phyloP scores from a whole-genome alignment of 1,140 invertebrate genomes.

The Drosophila seguyi region DNA sequence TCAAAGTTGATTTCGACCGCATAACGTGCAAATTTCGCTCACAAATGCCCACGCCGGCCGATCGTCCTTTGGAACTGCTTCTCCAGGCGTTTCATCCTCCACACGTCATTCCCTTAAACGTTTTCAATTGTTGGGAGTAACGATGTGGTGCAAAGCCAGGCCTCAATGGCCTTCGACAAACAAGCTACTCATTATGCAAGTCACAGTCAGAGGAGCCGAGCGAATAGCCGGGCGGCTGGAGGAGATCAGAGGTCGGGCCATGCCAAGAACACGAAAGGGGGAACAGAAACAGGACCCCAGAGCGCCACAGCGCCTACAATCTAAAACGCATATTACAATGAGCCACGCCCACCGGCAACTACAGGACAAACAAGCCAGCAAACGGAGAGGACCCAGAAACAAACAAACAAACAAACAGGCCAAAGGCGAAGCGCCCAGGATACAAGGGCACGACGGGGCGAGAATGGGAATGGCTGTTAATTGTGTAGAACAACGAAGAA shows the following conservation, averaged over 20 bases:
- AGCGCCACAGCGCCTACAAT: conserved; percentile 27
- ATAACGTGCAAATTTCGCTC: background rate
- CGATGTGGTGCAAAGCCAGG: conserved; percentile 11
- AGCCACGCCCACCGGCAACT: conserved; percentile 59
- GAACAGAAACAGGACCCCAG: background rate
- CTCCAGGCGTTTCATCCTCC: background rate
- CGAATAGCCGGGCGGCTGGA: background rate
- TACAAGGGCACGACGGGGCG: background rate
- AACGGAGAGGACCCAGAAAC: conserved; percentile 27
- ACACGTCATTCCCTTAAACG: conserved; percentile 22
- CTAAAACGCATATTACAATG: conserved; percentile 74
- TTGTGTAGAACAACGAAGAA: conserved; percentile 81
- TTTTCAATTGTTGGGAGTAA: conserved; percentile 38
- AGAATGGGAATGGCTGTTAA: conserved; percentile 69
- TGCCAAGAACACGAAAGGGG: conserved; percentile 21
- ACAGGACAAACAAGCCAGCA: conserved; percentile 46
- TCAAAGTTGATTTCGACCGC: background rate
- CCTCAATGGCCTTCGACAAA: conserved; percentile 48
- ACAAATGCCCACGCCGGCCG: background rate
- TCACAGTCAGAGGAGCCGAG: conserved; percentile 51
- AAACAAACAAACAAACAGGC: conserved; percentile 44
- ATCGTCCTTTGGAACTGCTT: conserved; percentile 7
- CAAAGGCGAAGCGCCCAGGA: conserved; percentile 20
- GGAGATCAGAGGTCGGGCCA: conserved; percentile 1
- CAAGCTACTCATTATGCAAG: conserved; percentile 78